Percentiles rank a stretch among this genome's conserved stretches.
Conservation (phyloP, 2,888 invertebrate genomes). For the Lacanobia wlatinum region DNA sequence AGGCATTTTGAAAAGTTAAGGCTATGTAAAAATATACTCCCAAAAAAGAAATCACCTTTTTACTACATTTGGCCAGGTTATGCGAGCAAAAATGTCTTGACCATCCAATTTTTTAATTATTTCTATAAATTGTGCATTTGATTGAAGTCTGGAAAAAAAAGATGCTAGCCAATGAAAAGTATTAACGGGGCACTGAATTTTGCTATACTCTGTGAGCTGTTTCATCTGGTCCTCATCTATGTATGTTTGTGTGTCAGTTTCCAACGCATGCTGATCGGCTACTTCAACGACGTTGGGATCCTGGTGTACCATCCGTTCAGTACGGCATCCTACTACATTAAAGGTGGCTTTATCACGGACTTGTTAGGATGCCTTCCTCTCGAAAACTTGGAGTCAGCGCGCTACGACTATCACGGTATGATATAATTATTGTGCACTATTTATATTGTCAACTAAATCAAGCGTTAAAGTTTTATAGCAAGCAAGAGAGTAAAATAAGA, state of each 20-base stretch:
- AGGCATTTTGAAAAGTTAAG: too few species aligned
- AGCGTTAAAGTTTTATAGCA: too few species aligned
- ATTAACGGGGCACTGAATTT: too few species aligned
- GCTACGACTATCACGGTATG: constrained; percentile 69
- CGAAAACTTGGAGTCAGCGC: constrained; percentile 75
- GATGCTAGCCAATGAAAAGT: too few species aligned
- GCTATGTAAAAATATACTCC: too few species aligned
- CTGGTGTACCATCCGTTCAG: constrained; percentile 83
- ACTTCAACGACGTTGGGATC: constrained; percentile 79
- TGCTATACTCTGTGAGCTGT: background rate
- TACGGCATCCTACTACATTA: constrained; percentile 81
- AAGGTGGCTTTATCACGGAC: constrained; percentile 79
- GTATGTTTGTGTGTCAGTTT: constrained; percentile 64
- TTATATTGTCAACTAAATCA: background rate
- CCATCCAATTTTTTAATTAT: too few species aligned
- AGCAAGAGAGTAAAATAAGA: too few species aligned
- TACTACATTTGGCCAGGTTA: too few species aligned
- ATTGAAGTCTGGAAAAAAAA: too few species aligned
- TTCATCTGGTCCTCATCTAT: background rate
- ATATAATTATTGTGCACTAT: background rate
- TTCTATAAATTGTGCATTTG: too few species aligned
- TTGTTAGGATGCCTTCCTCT: constrained; percentile 77
- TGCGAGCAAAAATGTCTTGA: too few species aligned
- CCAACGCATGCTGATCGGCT: constrained; percentile 83
- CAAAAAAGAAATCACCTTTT: too few species aligned